Evolutionary conservation across 2,888 invertebrate genomes (phyloP).

Genomic region (Gortyna flavago): DNA sequence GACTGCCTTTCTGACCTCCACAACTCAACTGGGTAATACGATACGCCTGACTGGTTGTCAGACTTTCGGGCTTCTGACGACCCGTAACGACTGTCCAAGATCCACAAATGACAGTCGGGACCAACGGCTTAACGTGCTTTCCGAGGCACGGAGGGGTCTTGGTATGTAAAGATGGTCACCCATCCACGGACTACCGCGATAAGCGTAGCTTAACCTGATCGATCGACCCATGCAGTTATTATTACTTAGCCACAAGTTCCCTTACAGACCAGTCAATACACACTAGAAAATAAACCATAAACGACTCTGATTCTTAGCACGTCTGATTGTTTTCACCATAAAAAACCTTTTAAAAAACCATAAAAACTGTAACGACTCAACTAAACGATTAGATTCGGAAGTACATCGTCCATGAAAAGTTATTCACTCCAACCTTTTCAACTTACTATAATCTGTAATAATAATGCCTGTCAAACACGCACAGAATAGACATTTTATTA

Average conservation of each 20-base stretch:
- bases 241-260: not conserved
- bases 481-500: slow-evolving; percentile 27
- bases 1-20: not conserved
- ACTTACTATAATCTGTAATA: slow-evolving; percentile 19
- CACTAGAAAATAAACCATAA: not conserved
- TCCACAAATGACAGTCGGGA: not conserved
- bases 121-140: not conserved
- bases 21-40: not conserved
- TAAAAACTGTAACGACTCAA: not conserved
- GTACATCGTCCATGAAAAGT: slow-evolving; percentile 1
- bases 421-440: slow-evolving; percentile 18
- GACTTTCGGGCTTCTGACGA: not conserved
- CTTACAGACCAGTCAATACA: not conserved
- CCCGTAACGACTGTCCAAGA: not conserved
- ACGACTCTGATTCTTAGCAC: not conserved
- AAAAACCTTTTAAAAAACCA: not conserved
- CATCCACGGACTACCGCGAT: not conserved
- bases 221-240: not conserved
- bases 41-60: not conserved
- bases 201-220: not conserved
- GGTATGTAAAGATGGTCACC: not conserved
- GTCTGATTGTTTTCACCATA: not conserved
- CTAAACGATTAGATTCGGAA: slow-evolving; percentile 13
- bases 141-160: not conserved
- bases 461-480: slow-evolving; percentile 48